phyloP scores from a whole-genome alignment of 2,113 vertebrate species.

The Ammospiza nelsoni region DNA sequence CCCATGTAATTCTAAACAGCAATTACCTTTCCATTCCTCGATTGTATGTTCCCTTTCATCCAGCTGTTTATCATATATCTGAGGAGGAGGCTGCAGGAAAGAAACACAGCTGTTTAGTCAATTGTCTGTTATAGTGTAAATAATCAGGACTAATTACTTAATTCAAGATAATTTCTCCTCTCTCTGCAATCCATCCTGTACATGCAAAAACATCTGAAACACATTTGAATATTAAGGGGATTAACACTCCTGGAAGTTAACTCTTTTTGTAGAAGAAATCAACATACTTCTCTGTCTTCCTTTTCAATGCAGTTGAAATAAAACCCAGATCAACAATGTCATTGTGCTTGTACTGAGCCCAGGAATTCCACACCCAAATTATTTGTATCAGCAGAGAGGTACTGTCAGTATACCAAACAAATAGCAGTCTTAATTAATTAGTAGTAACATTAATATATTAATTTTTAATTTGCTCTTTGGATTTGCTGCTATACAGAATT shows the following conservation, averaged over 20 bases:
- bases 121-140: neutral
- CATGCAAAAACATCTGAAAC: neutral
- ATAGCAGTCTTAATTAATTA: neutral
- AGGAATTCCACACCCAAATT: neutral
- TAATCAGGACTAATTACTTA: neutral
- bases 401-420: neutral
- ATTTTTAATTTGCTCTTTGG: neutral
- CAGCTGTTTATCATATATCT: slow-evolving; percentile 98
- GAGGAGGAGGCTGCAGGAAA: slow-evolving; percentile 89
- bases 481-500: neutral
- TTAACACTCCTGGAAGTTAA: neutral
- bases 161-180: neutral
- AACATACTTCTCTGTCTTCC: neutral
- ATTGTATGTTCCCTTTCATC: slow-evolving; percentile 99
- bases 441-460: neutral
- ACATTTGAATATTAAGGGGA: neutral
- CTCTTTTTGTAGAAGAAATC: neutral
- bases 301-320: neutral
- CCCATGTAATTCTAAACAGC: neutral
- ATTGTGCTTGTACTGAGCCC: neutral
- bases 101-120: slow-evolving; percentile 38
- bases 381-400: neutral
- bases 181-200: neutral
- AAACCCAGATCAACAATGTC: neutral
- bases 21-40: slow-evolving; percentile 98